Evolutionary conservation across 2,113 vertebrate species (phyloP).

Genomic region (Tragulus kanchil): DNA sequence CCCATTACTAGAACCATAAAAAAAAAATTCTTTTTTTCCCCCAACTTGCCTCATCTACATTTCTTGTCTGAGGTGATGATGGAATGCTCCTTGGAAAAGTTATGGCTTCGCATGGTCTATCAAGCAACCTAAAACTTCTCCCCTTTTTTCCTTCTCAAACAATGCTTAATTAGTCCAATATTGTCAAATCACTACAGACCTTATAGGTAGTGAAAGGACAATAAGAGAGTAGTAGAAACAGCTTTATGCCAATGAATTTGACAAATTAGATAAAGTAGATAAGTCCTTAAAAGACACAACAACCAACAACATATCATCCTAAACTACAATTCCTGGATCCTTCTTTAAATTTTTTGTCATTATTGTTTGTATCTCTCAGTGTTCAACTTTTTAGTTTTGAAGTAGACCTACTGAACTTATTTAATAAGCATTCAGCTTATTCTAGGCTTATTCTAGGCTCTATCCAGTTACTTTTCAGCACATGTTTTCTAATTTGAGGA

Average conservation of each 20-base stretch:
- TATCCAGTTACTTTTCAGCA: constrained; percentile 46
- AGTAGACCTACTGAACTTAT: not conserved
- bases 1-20: constrained; percentile 56
- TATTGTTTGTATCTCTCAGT: not conserved
- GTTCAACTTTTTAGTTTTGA: constrained; percentile 34
- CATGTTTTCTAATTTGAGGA: not conserved
- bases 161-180: not conserved
- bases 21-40: not conserved
- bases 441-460: no score
- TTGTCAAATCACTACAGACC: not conserved
- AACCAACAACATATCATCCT: not conserved
- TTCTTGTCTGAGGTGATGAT: constrained; percentile 23
- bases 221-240: not conserved
- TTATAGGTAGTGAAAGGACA: constrained; percentile 34
- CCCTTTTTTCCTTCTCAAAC: constrained; percentile 17
- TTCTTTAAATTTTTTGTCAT: constrained; percentile 6
- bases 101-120: not conserved
- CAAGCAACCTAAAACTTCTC: not conserved
- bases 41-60: constrained; percentile 10
- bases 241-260: not conserved
- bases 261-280: constrained; percentile 13
- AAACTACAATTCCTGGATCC: constrained; percentile 47
- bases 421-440: constrained; percentile 34
- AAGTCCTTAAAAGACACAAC: not conserved
- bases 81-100: not conserved